Evolutionary conservation across 2,113 vertebrate genomes (phyloP), one percentile per base, ranked within the genome.

Genomic region (Xiphophorus maculatus): DNA sequence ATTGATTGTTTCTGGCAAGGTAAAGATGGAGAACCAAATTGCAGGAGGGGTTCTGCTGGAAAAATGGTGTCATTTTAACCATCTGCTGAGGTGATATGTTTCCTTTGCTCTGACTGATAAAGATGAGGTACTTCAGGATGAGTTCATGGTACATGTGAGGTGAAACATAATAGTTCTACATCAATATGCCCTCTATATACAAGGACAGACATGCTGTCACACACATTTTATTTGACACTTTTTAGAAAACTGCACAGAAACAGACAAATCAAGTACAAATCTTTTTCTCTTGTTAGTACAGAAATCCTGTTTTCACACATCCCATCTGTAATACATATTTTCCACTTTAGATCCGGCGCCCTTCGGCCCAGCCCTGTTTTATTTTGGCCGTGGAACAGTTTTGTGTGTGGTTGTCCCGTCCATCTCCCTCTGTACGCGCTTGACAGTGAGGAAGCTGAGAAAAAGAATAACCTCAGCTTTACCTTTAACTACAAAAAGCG

Each of bases 31-130:
- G 65, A 86, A 81, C 64, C 71, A 84, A 87, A 86, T 77, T 81
- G 84, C 76, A 84, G 71, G 33, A 71, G 72, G 15, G n/a, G 65
- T 66, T 71, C 69, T 17, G 71, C 51, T 61, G 61, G 67, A 80
- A 89, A 85, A 84, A 86, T 77, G 11, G 62, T 74, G 80, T 82
- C 10, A 91, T 87, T 88, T 86, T 70, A 81, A 71, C 72, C 67
- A 73, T 84, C 60, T 29, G 44, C 71, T 40, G 25, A 71, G 74
- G 69, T 33, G 76, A 84, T 71, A 58, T 54, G 37, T 72, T 71
- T 69, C 8, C 79, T 30, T 66, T 32, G 5, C 37, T n/a, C 15
- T 0, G 6, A 40, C 65, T 27, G 62, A 74, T 74, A 33, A 81
- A 60, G 29, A 82, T 62, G 35, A 42, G 67, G 9, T 67, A 33